Percentiles rank a stretch among this genome's conserved stretches.
Evolutionary conservation across 2,888 invertebrate species (phyloP).

Genomic region (Leptogaster cylindrica): DNA sequence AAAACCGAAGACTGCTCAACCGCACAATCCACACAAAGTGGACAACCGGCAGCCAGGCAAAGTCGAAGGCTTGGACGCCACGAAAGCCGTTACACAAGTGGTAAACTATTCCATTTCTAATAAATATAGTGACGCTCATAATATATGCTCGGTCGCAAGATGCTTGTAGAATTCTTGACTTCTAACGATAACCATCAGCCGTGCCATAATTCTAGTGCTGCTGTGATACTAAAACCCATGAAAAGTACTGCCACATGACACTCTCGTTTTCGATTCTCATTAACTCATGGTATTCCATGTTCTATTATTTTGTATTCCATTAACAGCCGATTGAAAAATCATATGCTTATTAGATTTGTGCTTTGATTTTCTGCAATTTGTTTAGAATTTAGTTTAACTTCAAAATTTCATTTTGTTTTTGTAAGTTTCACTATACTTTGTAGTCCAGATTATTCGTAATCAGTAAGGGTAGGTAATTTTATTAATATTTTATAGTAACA

Average conservation of each 20-base stretch:
- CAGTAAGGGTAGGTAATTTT: too few species aligned
- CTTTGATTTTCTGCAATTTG: too few species aligned
- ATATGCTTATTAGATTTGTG: too few species aligned
- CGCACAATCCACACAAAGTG: constrained; percentile 43
- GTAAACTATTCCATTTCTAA: constrained; percentile 48
- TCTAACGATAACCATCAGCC: constrained; percentile 9
- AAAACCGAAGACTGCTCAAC: neutral
- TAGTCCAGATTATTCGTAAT: too few species aligned
- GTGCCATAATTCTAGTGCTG: neutral
- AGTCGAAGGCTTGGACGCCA: constrained; percentile 53
- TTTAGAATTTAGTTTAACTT: too few species aligned
- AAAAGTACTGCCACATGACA: too few species aligned
- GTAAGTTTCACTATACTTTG: too few species aligned
- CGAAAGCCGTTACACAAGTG: constrained; percentile 54
- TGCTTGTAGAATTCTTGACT: constrained; percentile 15
- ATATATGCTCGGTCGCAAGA: constrained; percentile 25
- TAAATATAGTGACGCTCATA: neutral
- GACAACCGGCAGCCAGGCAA: constrained; percentile 48
- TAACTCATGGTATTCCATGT: too few species aligned
- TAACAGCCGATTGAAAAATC: too few species aligned
- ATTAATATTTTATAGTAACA: too few species aligned
- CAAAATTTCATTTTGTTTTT: too few species aligned
- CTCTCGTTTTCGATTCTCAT: constrained; percentile 15
- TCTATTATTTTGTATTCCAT: too few species aligned
- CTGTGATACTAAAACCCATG: constrained; percentile 25